Evolutionary conservation across 2,797 vertebrate genomes (phyloP).

Genomic region (Centropyge bicolor): DNA sequence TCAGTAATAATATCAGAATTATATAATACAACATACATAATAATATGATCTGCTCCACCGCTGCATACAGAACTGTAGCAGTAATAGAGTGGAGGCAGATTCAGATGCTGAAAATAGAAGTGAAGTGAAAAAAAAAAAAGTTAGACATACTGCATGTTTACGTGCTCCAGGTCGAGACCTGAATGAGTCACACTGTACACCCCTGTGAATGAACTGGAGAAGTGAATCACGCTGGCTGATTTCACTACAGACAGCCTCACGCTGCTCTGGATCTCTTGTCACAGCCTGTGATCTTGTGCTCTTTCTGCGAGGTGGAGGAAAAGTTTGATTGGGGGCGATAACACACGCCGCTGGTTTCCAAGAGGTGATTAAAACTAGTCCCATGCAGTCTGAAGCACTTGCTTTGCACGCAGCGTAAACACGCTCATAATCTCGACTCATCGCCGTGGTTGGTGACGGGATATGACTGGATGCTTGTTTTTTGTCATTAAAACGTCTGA

Average conservation of each 20-base stretch:
- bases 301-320: conserved; percentile 19
- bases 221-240: conserved; percentile 45
- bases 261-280: conserved; percentile 28
- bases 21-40: neutral
- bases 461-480: conserved; percentile 65
- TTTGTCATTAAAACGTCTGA: conserved; percentile 61
- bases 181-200: conserved; percentile 61
- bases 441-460: conserved; percentile 53
- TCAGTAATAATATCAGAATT: neutral
- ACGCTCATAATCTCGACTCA: conserved; percentile 59
- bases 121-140: conserved; percentile 22
- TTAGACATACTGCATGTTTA: conserved; percentile 5
- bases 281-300: conserved; percentile 40
- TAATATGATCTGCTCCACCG: neutral
- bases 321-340: conserved; percentile 48
- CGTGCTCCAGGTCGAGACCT: conserved; percentile 12
- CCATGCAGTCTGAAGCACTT: conserved; percentile 36
- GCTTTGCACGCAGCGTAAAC: conserved; percentile 62
- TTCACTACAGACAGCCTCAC: conserved; percentile 31
- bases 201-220: conserved; percentile 60
- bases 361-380: conserved; percentile 62
- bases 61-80: neutral
- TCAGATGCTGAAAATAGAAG: conserved; percentile 54
- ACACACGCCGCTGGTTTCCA: conserved; percentile 40
- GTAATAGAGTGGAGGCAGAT: conserved; percentile 11